phyloP scores from a whole-genome alignment of 2,888 invertebrate genomes.

The Philonicus albiceps region DNA sequence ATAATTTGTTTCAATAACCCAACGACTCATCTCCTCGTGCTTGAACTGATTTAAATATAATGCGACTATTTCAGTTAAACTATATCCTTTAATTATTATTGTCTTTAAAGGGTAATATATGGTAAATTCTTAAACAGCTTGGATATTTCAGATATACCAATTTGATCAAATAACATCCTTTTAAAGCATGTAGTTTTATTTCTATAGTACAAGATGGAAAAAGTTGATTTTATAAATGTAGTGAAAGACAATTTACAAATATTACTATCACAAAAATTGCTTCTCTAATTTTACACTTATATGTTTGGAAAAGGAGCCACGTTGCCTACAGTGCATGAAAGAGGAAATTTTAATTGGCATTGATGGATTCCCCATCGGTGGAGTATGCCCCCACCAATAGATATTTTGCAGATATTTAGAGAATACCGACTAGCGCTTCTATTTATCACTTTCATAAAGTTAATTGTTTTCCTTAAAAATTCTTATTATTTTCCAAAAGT shows the following conservation, averaged over 20 bases:
- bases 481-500: conserved; percentile 40
- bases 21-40: background rate
- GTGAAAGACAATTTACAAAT: background rate
- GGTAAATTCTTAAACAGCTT: background rate
- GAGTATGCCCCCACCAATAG: background rate
- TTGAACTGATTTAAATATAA: background rate
- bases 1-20: no score
- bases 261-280: background rate
- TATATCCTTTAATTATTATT: background rate
- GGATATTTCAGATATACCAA: background rate
- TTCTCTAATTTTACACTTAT: background rate
- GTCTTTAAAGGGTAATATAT: background rate
- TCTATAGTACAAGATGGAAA: background rate
- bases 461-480: background rate
- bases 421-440: background rate
- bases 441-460: background rate
- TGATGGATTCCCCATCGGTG: background rate
- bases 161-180: background rate
- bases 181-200: background rate
- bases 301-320: background rate
- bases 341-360: background rate
- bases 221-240: background rate
- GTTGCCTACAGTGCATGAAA: background rate
- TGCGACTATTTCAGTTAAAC: background rate
- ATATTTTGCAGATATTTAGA: background rate